Evolutionary conservation across 2,797 vertebrate species (phyloP), one percentile per base, ranked within the genome.

Genomic region (Bucorvus abyssinicus): DNA sequence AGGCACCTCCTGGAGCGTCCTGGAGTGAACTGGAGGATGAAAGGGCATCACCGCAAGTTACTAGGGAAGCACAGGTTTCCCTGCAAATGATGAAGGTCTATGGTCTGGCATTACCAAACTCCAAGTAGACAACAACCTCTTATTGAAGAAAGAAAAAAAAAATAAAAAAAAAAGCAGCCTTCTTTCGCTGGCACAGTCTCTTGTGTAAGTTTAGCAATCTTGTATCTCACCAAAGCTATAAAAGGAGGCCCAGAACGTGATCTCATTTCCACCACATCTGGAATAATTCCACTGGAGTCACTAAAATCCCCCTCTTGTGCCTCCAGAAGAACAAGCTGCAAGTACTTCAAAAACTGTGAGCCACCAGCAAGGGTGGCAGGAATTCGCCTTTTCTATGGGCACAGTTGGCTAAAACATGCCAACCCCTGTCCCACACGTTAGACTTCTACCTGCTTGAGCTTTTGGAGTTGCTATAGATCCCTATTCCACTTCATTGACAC

Each of bases 191-290:
- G 74, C 77, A 90, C 3, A 0, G 40, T 52, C 63, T 59, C 88
- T 32, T 59, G 21, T 20, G 24, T 52, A 79, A 76, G 30, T 76
- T 87, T 44, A 79, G 61, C 81, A 53, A n/a, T 26, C 56, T 73
- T 61, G 34, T 83, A 77, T 53, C 79, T 89, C 89, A 89, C 53
- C 75, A 87, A 64, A 87, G 56, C 47, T 85, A 83, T n/a, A 89
- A 90, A 94, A 77, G 13, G 71, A 90, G 42, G 60, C 63, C 32
- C 57, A 75, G 78, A 77, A 61, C 0, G 1, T 89, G 90, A 93
- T 77, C 45, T 95, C 56, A 93, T 79, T 92, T 52, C 78, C 38
- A 87, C 29, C 77, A 84, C 92, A 77, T 89, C 71, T 92, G 96
- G 92, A 90, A 92, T 10, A 55, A 82, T 61, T 93, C 69, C 90